Conservation (phyloP, 2,888 invertebrate genomes). For the Drosophila fungiperda region DNA sequence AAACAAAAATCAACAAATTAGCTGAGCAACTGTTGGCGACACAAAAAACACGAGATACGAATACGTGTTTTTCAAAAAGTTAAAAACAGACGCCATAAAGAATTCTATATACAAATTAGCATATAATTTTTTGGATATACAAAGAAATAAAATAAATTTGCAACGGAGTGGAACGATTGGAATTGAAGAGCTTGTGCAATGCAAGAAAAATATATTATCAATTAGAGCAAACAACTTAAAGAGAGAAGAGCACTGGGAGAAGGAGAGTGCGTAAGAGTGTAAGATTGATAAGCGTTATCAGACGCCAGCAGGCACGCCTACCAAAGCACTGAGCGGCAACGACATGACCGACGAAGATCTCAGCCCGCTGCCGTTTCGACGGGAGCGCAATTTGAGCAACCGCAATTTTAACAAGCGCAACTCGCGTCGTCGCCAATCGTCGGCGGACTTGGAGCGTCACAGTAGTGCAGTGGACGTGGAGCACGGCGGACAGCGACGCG, state of each 20-base stretch:
- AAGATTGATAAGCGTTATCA: conserved; percentile 62
- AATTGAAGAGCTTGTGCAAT: conserved; percentile 29
- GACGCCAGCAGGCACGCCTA: conserved; percentile 40
- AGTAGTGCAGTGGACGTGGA: conserved; percentile 49
- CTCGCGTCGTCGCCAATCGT: conserved; percentile 71
- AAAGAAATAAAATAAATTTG: conserved; percentile 29
- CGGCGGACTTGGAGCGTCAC: conserved; percentile 51
- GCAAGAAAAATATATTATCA: conserved; percentile 1
- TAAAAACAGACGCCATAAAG: conserved; percentile 48
- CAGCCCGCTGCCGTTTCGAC: conserved; percentile 81
- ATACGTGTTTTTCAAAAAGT: conserved; percentile 53
- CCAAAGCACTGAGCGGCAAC: not conserved
- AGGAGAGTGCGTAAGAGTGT: not conserved
- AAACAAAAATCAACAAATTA: conserved; percentile 10
- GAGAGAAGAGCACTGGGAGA: not conserved
- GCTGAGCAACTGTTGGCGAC: conserved; percentile 44
- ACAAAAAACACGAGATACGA: conserved; percentile 42
- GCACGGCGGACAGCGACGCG: conserved; percentile 49
- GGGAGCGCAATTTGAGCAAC: conserved; percentile 82
- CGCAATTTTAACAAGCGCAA: conserved; percentile 79
- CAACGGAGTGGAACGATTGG: conserved; percentile 17
- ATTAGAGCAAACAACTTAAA: not conserved
- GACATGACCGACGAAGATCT: conserved; percentile 79
- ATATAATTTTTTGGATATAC: conserved; percentile 13
- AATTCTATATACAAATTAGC: conserved; percentile 28